phyloP scores from a whole-genome alignment of 2,888 invertebrate species.

The Ligdia adustata region DNA sequence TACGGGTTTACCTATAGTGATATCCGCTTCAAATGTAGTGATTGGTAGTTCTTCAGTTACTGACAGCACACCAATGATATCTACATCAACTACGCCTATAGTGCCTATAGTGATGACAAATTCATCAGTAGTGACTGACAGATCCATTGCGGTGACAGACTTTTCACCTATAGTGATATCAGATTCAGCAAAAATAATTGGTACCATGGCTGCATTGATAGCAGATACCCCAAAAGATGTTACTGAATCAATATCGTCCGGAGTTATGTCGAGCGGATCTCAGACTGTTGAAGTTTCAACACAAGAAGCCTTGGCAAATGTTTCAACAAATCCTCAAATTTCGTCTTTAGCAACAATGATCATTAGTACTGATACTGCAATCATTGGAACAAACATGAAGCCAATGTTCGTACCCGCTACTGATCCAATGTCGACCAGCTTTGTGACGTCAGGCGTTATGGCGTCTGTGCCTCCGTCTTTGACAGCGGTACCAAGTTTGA shows the following conservation, averaged over 20 bases:
- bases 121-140: not conserved
- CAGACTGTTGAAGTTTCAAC: conserved; percentile 1
- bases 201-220: too few relatives aligned
- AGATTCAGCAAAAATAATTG: not conserved
- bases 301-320: not conserved
- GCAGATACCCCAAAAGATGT: not conserved
- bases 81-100: not conserved
- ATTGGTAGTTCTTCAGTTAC: not conserved
- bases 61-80: too few relatives aligned
- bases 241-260: not conserved
- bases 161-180: not conserved
- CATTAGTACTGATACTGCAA: too few relatives aligned
- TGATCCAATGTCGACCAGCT: not conserved
- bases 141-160: too few relatives aligned
- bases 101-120: not conserved
- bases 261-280: not conserved
- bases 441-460: conserved; percentile 4
- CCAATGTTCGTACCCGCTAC: not conserved
- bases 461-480: conserved; percentile 1
- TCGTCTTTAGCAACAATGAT: not conserved
- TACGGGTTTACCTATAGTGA: not conserved
- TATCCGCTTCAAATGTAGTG: not conserved
- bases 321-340: not conserved
- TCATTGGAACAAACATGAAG: not conserved
- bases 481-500: conserved; percentile 1